phyloP scores from a whole-genome alignment of 2,797 vertebrate species.

The Chloroceryle inda region DNA sequence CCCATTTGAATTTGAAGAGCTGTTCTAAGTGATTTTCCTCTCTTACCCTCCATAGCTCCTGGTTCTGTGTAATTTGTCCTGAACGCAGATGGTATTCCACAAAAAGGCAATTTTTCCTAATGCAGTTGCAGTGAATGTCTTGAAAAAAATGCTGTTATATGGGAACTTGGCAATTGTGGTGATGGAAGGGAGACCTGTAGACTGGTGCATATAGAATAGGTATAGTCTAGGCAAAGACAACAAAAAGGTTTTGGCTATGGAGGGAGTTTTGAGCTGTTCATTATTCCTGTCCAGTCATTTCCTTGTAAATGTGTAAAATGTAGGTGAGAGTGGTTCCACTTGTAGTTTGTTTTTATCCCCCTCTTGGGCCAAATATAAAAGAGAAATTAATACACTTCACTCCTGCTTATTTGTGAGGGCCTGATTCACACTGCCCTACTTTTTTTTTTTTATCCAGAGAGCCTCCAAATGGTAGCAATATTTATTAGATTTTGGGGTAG shows the following conservation, averaged over 20 bases:
- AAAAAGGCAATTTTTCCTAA: constrained; percentile 26
- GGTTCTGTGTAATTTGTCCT: neutral
- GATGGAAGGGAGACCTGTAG: neutral
- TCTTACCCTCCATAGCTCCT: neutral
- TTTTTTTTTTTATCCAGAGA: neutral
- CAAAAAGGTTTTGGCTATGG: neutral
- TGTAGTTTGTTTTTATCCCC: fast-evolving
- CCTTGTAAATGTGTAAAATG: neutral
- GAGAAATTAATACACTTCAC: neutral
- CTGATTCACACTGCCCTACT: neutral
- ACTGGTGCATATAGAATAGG: neutral
- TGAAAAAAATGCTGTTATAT: constrained; percentile 10
- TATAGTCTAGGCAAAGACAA: neutral
- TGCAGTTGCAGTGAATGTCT: neutral
- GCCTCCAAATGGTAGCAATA: neutral
- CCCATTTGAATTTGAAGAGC: constrained; percentile 57
- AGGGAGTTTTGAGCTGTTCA: neutral
- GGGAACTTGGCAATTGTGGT: neutral
- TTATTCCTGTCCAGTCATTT: neutral
- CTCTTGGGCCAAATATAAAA: neutral
- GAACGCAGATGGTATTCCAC: neutral
- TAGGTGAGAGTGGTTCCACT: neutral
- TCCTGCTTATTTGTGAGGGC: neutral
- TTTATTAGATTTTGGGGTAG: neutral
- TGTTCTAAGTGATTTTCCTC: constrained; percentile 30